Base-by-base conservation (phyloP, 2,888 invertebrate genomes). In the Agrochola lychnidis region DNA sequence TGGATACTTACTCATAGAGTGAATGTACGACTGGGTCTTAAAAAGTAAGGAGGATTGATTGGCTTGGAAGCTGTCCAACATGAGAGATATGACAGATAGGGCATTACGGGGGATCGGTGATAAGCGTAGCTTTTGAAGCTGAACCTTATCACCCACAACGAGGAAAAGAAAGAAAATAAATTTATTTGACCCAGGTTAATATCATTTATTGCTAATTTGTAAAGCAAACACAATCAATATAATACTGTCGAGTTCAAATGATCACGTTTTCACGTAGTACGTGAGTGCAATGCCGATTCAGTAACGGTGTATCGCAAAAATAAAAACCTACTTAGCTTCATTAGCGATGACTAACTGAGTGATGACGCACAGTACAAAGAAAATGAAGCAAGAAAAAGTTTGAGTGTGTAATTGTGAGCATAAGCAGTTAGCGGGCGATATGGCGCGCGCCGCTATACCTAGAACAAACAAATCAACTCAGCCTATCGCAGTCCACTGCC, bases 201-300 rank as follows among this genome's bases (percentile, higher is more conserved):
- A 71, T 71, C 0, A 64, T 73, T 70, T 42, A 79, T 30, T 70
- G 42, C 53, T 70, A 22, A 72, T 79, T 63, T 53, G 22, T 66
- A 64, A 42, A 59, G 61, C 48, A 66, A 73, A 64, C 62, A 69
- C 80, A 69, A 73, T 74, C 30, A 70, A 70, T 73, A 64, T 66
- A 68, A 63, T 76, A 63, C 22, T 45, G 70, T 62, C 75, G 75
- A 74, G 71, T 73, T 81, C 71, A 77, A 73, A 78, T 25, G 73
- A 79, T 70, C 81, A 85, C 75, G 85, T 59, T 66, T 68, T 69
- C 81, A 85, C 75, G 85, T 61, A 68, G 56, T 76, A 81, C 73
- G 76, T 73, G 82, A 79, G 67, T 78, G 78, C 72, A 88, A 69
- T 76, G 86, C 81, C 87, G 88, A 89, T 81, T 87, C 87, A 87